Conservation (phyloP, 2,113 vertebrate genomes). For the Equus przewalskii region DNA sequence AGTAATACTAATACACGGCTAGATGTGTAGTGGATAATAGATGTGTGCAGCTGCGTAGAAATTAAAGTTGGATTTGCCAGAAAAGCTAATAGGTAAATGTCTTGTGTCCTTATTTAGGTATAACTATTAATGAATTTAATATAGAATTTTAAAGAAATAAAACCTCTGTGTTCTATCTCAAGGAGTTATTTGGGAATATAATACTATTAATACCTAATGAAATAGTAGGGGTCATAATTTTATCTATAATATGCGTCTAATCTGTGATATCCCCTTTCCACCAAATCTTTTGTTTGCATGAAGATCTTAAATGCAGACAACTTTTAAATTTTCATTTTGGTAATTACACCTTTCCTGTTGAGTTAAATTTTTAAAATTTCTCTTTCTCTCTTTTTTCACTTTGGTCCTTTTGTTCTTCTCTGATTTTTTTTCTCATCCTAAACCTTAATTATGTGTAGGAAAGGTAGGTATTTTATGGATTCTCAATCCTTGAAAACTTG, state of each 20-base stretch:
- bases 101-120: slow-evolving; percentile 37
- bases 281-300: slow-evolving; percentile 10
- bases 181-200: slow-evolving; percentile 48
- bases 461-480: neutral
- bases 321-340: neutral
- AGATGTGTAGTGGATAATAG: neutral
- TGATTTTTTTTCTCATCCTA: neutral
- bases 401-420: neutral
- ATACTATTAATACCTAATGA: neutral
- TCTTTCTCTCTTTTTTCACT: neutral
- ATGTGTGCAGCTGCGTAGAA: neutral
- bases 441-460: slow-evolving; percentile 39
- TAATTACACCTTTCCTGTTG: slow-evolving; percentile 6
- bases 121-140: slow-evolving; percentile 25
- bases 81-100: slow-evolving; percentile 27
- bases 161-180: slow-evolving; percentile 15
- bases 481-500: slow-evolving; percentile 2
- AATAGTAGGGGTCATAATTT: neutral
- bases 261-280: neutral
- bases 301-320: neutral
- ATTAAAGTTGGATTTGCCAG: slow-evolving; percentile 61
- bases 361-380: neutral
- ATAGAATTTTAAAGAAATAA: slow-evolving; percentile 27
- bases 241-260: slow-evolving; percentile 18
- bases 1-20: neutral